Conservation (phyloP, 2,113 vertebrate genomes). For the Oxygymnocypris stewartii region DNA sequence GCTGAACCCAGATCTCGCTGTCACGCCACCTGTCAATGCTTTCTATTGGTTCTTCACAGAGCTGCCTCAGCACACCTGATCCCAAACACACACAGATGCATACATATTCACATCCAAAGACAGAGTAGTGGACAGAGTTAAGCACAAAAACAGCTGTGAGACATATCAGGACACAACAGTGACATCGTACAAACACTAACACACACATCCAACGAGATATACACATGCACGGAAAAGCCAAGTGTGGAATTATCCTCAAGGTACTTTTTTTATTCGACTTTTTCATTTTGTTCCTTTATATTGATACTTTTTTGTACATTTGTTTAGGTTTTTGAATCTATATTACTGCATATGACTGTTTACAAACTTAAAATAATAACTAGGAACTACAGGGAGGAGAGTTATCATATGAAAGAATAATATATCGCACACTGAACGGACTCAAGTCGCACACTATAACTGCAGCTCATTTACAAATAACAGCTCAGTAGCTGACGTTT, state of each 20-base stretch:
- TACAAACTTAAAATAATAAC: constrained; percentile 77
- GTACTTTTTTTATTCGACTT: constrained; percentile 69
- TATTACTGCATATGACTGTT: constrained; percentile 79
- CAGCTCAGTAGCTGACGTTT: constrained; percentile 61
- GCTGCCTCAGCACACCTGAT: constrained; percentile 54
- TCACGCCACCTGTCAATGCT: constrained; percentile 34
- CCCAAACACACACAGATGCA: constrained; percentile 28
- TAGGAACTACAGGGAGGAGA: constrained; percentile 81
- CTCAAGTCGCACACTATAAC: constrained; percentile 73
- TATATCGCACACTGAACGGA: constrained; percentile 65
- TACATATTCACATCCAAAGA: constrained; percentile 49
- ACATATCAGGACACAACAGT: constrained; percentile 53
- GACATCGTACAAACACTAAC: constrained; percentile 52
- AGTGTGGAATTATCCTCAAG: constrained; percentile 61
- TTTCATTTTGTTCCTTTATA: constrained; percentile 70
- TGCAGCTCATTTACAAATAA: constrained; percentile 76
- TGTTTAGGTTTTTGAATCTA: constrained; percentile 74
- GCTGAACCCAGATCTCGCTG: constrained; percentile 76
- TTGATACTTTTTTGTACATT: constrained; percentile 76
- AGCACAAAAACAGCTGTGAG: constrained; percentile 60
- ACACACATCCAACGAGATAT: constrained; percentile 48
- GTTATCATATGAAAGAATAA: constrained; percentile 69
- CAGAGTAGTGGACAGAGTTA: constrained; percentile 62
- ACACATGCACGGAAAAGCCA: constrained; percentile 60
- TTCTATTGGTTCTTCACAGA: constrained; percentile 46